phyloP scores from a whole-genome alignment of 1,140 invertebrate species.

The Agrypnia vestita region DNA sequence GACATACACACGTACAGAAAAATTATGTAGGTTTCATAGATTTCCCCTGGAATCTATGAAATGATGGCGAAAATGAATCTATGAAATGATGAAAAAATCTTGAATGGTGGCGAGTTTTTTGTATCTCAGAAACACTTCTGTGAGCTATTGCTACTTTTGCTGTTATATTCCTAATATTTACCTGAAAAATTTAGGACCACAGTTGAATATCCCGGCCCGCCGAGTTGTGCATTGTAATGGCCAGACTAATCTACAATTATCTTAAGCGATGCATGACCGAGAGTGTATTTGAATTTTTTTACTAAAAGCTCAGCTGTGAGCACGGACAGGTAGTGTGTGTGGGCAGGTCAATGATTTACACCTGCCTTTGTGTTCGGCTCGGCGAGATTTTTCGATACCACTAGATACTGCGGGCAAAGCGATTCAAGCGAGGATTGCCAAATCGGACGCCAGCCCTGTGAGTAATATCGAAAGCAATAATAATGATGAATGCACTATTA shows the following conservation, averaged over 20 bases:
- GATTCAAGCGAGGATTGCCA: neutral
- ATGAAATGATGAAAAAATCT: no score
- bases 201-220: neutral
- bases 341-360: slow-evolving; percentile 46
- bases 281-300: slow-evolving; percentile 34
- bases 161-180: no score
- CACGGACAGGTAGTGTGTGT: slow-evolving; percentile 38
- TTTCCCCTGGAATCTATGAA: no score
- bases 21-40: no score
- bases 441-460: neutral
- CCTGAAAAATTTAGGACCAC: no score
- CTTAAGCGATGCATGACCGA: slow-evolving; percentile 48
- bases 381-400: slow-evolving; percentile 31
- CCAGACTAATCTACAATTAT: slow-evolving; percentile 46
- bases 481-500: slow-evolving; percentile 19
- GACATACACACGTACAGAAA: no score
- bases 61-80: no score
- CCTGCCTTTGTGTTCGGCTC: slow-evolving; percentile 36
- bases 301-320: slow-evolving; percentile 37
- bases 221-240: slow-evolving; percentile 45
- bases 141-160: no score
- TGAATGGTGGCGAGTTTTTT: no score
- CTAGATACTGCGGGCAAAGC: slow-evolving; percentile 18
- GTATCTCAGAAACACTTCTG: no score
- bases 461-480: slow-evolving; percentile 13